phyloP scores from a whole-genome alignment of 1,140 invertebrate species.

The Zaprionus taronus region DNA sequence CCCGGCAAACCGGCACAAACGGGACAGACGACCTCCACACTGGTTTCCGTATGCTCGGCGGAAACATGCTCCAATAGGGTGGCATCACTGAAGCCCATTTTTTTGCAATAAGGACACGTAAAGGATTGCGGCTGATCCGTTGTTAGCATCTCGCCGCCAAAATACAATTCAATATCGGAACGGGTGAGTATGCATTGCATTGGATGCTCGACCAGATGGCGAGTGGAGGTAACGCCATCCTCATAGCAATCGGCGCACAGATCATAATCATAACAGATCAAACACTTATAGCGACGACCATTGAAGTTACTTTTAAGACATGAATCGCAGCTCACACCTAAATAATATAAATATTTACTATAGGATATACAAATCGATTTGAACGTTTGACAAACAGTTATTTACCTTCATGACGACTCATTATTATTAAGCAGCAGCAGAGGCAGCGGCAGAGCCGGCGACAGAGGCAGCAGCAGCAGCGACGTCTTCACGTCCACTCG shows the following conservation, averaged over 20 bases:
- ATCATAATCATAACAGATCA: conserved; percentile 99
- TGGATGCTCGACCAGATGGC: conserved; percentile 97
- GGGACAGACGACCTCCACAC: conserved; percentile 92
- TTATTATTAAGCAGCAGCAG: conserved; percentile 71
- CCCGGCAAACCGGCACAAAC: conserved; percentile 97
- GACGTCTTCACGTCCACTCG: conserved; percentile 58
- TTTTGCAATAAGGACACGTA: conserved; percentile 98
- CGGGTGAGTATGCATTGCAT: conserved; percentile 99
- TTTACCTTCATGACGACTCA: conserved; percentile 84
- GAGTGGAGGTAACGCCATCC: conserved; percentile 95
- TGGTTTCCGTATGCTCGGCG: conserved; percentile 85
- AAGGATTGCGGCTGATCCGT: conserved; percentile 97
- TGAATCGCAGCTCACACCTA: conserved; percentile 98
- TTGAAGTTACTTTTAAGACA: conserved; percentile 99
- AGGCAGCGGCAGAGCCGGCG: conserved; percentile 61
- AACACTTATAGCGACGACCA: conserved; percentile 98
- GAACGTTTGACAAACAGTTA: not conserved
- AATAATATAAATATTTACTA: conserved; percentile 4
- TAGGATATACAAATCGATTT: not conserved
- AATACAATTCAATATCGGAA: conserved; percentile 98
- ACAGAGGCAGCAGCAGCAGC: conserved; percentile 42
- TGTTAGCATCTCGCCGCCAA: conserved; percentile 95
- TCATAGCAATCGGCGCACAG: conserved; percentile 98
- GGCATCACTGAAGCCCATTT: conserved; percentile 97
- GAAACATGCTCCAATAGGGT: conserved; percentile 96